Base-by-base conservation (phyloP, 2,113 vertebrate genomes). In the Motacilla alba region DNA sequence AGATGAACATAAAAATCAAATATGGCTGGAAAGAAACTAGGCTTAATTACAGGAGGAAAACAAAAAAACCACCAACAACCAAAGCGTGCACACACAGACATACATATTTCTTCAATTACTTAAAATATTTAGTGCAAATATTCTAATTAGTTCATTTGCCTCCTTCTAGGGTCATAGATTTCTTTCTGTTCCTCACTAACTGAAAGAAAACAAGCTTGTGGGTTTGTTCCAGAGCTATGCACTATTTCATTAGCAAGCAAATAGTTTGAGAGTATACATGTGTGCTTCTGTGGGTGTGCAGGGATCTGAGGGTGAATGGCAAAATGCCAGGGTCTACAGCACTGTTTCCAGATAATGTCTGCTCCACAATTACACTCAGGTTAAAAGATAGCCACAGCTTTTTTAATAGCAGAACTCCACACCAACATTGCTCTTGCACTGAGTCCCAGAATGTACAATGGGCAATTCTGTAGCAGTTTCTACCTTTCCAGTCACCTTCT, bases 1-100 rank as follows among this genome's bases (percentile, higher is more conserved):
- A 98, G 97, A 98, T 98, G 98, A 98, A 98, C 97, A 98, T 98
- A 98, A 98, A 98, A 98, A 96, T 98, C 98, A 98, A 98, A 98
- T 97, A 97, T 68, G 87, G 94, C 95, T 97, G 96, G 94, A 98
- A 98, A 97, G 91, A 97, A 98, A 96, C 97, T 93, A 96, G 91
- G 96, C 95, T 97, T 91, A 97, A 96, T 98, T 98, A 96, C 96
- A 96, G 94, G 91, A 95, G 94, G 89, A 90, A 97, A 92, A 87
- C 39, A 80, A 89, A 95, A n/a, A 73, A 16, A 8, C 3, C 6
- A 28, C 9, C 14, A 50, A 27, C 30, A 39, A 6, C 17, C 9
- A 50, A 60, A 70, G 60, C 3, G 1, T 7, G 5, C 22, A 28
- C 63, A 44, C 17, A 37, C 16, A 31, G 2, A 3, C 28, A 50